Evolutionary conservation across 2,113 vertebrate genomes (phyloP).

Genomic region (Rafetus swinhoei): DNA sequence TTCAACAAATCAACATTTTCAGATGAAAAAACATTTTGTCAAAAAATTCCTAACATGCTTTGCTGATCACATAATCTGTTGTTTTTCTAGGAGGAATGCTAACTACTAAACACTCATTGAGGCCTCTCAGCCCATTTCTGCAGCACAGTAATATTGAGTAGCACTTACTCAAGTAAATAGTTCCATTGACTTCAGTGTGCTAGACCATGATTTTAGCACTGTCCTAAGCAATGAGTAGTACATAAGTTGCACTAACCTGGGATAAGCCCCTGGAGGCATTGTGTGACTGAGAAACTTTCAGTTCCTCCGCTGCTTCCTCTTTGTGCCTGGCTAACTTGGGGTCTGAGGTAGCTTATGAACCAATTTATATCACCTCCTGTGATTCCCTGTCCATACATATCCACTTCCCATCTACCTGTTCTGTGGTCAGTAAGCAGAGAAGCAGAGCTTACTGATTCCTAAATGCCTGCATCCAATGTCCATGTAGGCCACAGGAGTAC

Average conservation of each 20-base stretch:
- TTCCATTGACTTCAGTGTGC: neutral
- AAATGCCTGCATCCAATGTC: rapidly evolving
- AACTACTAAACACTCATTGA: neutral
- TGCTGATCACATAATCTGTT: neutral
- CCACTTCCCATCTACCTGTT: neutral
- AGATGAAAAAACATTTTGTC: neutral
- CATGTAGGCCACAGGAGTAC: neutral
- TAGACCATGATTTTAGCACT: neutral
- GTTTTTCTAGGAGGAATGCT: neutral
- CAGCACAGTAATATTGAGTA: neutral
- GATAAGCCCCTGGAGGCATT: neutral
- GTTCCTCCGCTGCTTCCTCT: neutral
- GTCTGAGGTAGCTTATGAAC: neutral
- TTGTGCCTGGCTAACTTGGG: neutral
- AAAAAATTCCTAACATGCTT: neutral
- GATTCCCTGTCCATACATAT: neutral
- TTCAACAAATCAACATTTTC: neutral
- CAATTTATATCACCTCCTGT: neutral
- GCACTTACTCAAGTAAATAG: neutral
- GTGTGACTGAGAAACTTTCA: neutral
- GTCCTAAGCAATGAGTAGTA: neutral
- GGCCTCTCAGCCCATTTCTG: neutral
- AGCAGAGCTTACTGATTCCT: neutral
- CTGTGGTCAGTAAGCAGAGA: neutral
- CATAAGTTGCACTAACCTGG: neutral